Conservation (phyloP, 2,113 vertebrate species). For the Poeciliopsis occidentalis region DNA sequence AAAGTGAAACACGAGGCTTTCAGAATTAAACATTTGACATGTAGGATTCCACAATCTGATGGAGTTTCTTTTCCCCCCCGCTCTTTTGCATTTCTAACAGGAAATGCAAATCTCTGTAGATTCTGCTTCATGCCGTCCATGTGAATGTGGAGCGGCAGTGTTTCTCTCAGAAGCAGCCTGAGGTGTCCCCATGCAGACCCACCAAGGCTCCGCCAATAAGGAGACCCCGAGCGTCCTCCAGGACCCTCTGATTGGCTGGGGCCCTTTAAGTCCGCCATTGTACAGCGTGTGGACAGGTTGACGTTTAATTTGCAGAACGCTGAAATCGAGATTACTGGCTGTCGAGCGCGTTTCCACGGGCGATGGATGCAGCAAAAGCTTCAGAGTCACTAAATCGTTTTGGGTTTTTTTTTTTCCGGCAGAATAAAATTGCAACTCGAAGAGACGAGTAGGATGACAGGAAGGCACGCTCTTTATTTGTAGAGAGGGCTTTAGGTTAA, state of each 20-base stretch:
- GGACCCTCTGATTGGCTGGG: constrained; percentile 38
- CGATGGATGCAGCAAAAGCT: neutral
- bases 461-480: neutral
- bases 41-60: neutral
- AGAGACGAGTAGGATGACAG: neutral
- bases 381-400: neutral
- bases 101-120: constrained; percentile 11
- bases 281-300: constrained; percentile 22
- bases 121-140: constrained; percentile 2
- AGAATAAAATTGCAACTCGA: neutral
- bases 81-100: constrained; percentile 4
- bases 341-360: neutral
- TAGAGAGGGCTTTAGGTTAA: too few relatives aligned
- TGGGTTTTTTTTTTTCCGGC: neutral
- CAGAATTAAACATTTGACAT: neutral
- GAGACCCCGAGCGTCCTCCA: neutral
- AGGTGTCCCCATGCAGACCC: constrained; percentile 56
- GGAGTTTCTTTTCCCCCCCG: neutral
- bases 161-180: constrained; percentile 14
- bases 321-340: constrained; percentile 17
- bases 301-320: constrained; percentile 18
- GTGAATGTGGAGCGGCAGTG: neutral
- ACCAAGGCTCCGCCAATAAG: constrained; percentile 39
- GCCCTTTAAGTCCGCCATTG: constrained; percentile 17
- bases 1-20: neutral